Evolutionary conservation across 2,113 vertebrate genomes (phyloP), one percentile per base, ranked within the genome.

Genomic region (Pachypanchax playfairii): DNA sequence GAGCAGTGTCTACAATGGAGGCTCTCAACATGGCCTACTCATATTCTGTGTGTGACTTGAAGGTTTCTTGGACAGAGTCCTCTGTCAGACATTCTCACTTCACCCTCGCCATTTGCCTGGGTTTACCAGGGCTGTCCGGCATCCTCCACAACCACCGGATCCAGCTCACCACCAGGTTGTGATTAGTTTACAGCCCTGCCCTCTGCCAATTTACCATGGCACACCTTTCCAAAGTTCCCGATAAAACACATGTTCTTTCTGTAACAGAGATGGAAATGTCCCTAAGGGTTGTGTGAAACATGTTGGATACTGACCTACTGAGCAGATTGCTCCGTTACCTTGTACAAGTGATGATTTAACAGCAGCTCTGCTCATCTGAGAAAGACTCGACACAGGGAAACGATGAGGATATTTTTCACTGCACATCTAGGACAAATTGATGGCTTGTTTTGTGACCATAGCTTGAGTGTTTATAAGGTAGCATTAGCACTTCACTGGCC

Each of bases 401-500:
- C 22, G n/a, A 77, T 35, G 47, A 70, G 58, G 64, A 67, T 73
- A 74, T 68, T 74, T 81, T 69, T 86, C 70, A 60, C 50, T 79
- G 79, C 78, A 70, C 73, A 80, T 85, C 53, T 77, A 85, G 80
- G 73, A 58, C 77, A 68, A 85, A 74, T 77, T 73, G 73, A 77
- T 52, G 69, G 49, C 84, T 70, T 68, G 61, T 72, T 51, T 73
- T 76, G 54, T 4, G 39, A 25, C 76, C 55, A 11, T 58, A 70
- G 64, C 62, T 64, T 36, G 71, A 85, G 73, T 83, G 75, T 85
- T 81, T 77, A 80, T 80, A 79, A 79, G 73, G 65, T 72, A 80
- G 66, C 71, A 83, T 80, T 85, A 82, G 75, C 82, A 80, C 81
- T 88, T 64, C 55, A 83, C 70, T 84, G 79, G 58, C 75, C 78